Evolutionary conservation across 1,140 invertebrate genomes (phyloP).

Genomic region (Chrysoperla carnea): DNA sequence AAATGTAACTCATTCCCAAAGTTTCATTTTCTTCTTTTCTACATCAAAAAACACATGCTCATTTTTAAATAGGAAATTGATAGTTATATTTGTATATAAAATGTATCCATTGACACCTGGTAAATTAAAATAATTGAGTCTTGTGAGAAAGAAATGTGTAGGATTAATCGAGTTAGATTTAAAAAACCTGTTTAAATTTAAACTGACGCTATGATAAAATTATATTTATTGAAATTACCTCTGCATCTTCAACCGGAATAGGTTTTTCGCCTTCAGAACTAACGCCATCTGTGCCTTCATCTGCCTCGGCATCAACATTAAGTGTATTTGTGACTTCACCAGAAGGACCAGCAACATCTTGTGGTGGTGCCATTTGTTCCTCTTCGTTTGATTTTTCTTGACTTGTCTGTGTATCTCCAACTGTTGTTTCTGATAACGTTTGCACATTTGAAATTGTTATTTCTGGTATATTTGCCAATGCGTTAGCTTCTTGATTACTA

Average conservation of each 20-base stretch:
- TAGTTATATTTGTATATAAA: no score
- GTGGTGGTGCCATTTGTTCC: neutral
- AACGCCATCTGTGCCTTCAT: constrained; percentile 25
- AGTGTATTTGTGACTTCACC: neutral
- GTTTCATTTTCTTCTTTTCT: no score
- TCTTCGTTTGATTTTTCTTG: neutral
- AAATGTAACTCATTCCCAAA: no score
- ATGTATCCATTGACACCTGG: no score
- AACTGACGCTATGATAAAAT: constrained; percentile 16
- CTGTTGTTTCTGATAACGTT: neutral
- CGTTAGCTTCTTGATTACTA: neutral
- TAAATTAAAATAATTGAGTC: no score
- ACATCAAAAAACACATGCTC: no score
- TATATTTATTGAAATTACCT: constrained; percentile 7
- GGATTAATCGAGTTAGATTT: neutral
- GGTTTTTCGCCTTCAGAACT: constrained; percentile 41
- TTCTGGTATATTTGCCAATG: neutral
- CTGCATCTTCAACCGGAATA: constrained; percentile 26
- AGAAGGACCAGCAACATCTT: neutral
- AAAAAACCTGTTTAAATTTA: constrained; percentile 8
- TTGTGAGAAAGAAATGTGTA: no score
- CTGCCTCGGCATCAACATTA: constrained; percentile 13
- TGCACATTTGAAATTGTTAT: neutral
- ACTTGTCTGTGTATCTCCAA: neutral
- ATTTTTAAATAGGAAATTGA: no score